phyloP scores from a whole-genome alignment of 2,888 invertebrate species.

The Sepiola atlantica region DNA sequence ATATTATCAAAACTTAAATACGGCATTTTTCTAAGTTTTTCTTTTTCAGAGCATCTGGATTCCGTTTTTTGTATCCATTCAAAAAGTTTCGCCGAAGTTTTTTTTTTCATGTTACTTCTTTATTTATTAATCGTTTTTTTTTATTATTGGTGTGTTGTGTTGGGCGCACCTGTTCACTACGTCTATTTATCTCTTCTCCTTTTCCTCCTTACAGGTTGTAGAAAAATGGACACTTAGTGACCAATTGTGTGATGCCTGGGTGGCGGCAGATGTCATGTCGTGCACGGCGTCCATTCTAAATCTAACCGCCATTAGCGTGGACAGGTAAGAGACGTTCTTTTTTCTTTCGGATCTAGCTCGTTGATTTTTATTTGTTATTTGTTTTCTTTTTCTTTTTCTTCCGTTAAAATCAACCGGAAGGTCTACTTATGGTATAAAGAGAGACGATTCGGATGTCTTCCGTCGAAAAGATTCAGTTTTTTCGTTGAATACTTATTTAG shows the following conservation, averaged over 20 bases:
- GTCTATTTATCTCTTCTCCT: not conserved
- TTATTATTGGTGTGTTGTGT: not conserved
- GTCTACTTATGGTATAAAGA: too few relatives aligned
- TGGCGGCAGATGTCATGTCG: slow-evolving; percentile 76
- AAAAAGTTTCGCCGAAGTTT: not conserved
- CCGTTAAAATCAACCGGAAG: not conserved
- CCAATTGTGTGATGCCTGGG: slow-evolving; percentile 77
- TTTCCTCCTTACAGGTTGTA: slow-evolving; percentile 69
- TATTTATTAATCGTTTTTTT: not conserved
- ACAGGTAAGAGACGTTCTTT: slow-evolving; percentile 71
- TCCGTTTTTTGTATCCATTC: too few relatives aligned
- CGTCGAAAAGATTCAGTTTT: too few relatives aligned
- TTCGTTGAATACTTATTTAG: too few relatives aligned
- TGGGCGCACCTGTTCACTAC: not conserved
- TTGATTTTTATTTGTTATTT: not conserved
- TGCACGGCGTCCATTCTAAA: slow-evolving; percentile 77
- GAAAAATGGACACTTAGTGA: slow-evolving; percentile 76
- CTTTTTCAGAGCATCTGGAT: too few relatives aligned
- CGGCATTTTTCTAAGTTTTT: too few relatives aligned
- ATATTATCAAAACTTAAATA: too few relatives aligned
- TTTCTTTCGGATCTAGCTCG: not conserved
- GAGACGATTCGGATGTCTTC: too few relatives aligned
- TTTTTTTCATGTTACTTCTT: not conserved
- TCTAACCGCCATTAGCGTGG: slow-evolving; percentile 77
- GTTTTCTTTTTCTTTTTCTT: not conserved